These are phyloP conservation scores for Drosophila paracracens DNA, from an alignment of 2,888 invertebrate species.

Conservation along the genomic window DNA sequence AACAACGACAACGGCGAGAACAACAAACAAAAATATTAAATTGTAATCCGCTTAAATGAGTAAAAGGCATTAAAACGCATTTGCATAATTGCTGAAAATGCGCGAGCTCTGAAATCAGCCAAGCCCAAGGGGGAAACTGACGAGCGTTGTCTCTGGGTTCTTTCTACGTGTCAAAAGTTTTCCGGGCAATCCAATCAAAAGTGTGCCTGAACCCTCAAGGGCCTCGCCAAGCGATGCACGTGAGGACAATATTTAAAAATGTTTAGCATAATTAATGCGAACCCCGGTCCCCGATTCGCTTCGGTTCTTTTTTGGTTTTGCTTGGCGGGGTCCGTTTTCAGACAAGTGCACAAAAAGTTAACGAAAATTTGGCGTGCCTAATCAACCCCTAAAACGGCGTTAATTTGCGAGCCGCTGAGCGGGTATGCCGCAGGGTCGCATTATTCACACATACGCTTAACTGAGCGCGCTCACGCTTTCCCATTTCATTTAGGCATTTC, in stretches of 20 bases:
- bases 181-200: conserved; percentile 71
- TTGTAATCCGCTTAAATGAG: conserved; percentile 84
- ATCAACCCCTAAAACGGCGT: conserved; percentile 83
- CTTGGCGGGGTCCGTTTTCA: conserved; percentile 19
- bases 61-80: conserved; percentile 82
- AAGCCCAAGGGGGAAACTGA: conserved; percentile 25
- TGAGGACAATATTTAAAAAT: conserved; percentile 84
- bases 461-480: conserved; percentile 38
- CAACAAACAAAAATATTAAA: conserved; percentile 79
- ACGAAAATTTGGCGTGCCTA: conserved; percentile 75
- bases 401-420: conserved; percentile 72
- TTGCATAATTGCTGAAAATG: conserved; percentile 81
- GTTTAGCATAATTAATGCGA: conserved; percentile 83
- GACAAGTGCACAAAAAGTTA: conserved; percentile 71
- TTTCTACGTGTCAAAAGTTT: conserved; percentile 29
- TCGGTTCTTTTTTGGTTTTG: conserved; percentile 11
- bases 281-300: conserved; percentile 27
- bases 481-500: conserved; percentile 6
- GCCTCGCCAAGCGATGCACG: conserved; percentile 66
- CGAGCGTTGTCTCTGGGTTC: background rate
- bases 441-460: conserved; percentile 81
- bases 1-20: conserved; percentile 52
- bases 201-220: conserved; percentile 66
- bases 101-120: conserved; percentile 47
- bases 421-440: conserved; percentile 68